Base-by-base conservation (phyloP, 2,113 vertebrate genomes). In the Catharus fuscescens region DNA sequence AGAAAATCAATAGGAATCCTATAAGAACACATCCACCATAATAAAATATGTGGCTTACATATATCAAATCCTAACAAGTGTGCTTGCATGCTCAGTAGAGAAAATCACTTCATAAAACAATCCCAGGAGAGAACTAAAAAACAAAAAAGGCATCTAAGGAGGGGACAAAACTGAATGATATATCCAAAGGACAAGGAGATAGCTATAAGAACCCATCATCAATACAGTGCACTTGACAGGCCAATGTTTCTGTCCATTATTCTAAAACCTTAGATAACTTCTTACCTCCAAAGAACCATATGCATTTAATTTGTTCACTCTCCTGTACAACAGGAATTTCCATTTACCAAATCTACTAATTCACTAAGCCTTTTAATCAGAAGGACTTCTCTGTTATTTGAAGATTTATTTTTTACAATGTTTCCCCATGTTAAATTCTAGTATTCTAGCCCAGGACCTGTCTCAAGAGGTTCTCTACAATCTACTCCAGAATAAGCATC, bases 1-100 rank as follows among this genome's bases (percentile, higher is more conserved):
- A 45, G 69, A 93, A 96, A 97, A 95, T 95, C 96, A 97, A 93
- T 96, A 92, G 66, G 86, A 93, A 86, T 59, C 87, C 91, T 80
- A 95, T 66, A 94, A 9, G 3, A 96, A 86, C 91, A 95, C 52
- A 96, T 93, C 86, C 66, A 93, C 94, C 86, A 61, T 88, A 80
- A 96, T 96, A 97, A 96, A 97, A 80, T 77, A 92, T 10, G 72
- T 95, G 81, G 67, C 91, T 97, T 97, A 95, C 86, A 94, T 94
- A 94, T 66, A 96, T 95, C 94, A 97, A 83, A 67, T 36, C 86
- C 83, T 97, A 97, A 96, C 90, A 88, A 96, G 95, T 81, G 57
- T 73, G 88, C 88, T 84, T 93, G 88, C 86, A 91, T 56, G 86
- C 90, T 95, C 81, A 86, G 86, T 42, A 61, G 84, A 90, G 85